Conservation (phyloP, 2,113 vertebrate species). For the Setophaga petechia region DNA sequence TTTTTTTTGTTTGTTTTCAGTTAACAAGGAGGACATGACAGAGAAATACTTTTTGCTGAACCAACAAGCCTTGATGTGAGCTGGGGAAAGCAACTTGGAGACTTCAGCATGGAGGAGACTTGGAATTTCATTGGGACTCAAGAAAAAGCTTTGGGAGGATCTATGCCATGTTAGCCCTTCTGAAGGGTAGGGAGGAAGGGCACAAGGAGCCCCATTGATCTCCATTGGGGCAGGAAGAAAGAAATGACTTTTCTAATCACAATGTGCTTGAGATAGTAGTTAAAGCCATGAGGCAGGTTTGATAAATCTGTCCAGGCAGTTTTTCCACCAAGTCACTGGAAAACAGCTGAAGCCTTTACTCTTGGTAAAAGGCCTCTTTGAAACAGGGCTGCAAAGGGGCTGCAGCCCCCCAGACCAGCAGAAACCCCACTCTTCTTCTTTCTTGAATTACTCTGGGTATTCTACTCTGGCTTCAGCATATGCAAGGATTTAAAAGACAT, state of each 20-base stretch:
- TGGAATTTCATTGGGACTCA: background rate
- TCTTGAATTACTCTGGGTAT: background rate
- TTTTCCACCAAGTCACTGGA: background rate
- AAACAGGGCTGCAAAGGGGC: background rate
- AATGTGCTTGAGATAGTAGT: background rate
- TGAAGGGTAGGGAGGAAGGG: background rate
- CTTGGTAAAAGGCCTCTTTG: background rate
- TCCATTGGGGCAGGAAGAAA: background rate
- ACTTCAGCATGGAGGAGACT: background rate
- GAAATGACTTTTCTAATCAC: background rate
- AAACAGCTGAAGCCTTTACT: background rate
- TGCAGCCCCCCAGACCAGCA: background rate
- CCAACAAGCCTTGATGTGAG: background rate
- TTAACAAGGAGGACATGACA: rapidly evolving
- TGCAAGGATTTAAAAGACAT: background rate
- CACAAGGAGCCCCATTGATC: background rate
- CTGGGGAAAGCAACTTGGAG: background rate
- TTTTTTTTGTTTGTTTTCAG: background rate
- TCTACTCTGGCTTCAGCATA: background rate
- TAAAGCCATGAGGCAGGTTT: background rate
- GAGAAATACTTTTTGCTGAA: background rate
- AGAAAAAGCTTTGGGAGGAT: background rate
- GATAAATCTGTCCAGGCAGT: background rate
- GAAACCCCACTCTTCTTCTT: background rate
- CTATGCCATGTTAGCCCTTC: background rate